Conservation (phyloP, 2,113 vertebrate species). For the Bostrychus sinensis region DNA sequence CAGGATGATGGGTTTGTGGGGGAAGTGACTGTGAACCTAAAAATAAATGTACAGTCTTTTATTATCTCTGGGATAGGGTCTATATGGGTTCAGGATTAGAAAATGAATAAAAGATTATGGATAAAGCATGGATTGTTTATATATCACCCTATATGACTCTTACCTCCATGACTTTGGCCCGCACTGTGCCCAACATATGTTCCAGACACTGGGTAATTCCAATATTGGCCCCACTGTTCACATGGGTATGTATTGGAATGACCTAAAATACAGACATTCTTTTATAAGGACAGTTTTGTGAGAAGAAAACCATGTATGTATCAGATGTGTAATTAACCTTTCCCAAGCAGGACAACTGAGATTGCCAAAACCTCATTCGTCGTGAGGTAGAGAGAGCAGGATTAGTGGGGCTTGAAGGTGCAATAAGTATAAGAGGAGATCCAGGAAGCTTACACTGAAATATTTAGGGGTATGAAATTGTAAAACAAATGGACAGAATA, state of each 20-base stretch:
- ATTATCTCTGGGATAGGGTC: no score
- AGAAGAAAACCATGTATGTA: not conserved
- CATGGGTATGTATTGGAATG: constrained; percentile 89
- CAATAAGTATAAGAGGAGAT: constrained; percentile 92
- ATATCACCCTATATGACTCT: not conserved
- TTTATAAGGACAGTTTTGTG: not conserved
- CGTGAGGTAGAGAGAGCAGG: constrained; percentile 88
- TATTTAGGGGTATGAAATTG: constrained; percentile 19
- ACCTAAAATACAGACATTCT: constrained; percentile 80
- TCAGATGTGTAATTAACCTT: constrained; percentile 81
- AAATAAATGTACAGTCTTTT: constrained; percentile 9
- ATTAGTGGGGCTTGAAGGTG: constrained; percentile 89
- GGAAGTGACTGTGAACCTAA: constrained; percentile 95
- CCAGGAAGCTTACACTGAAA: constrained; percentile 93
- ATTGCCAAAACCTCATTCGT: constrained; percentile 97
- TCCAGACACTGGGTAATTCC: constrained; percentile 94
- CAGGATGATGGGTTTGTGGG: constrained; percentile 93
- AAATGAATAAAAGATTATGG: no score
- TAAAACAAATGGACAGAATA: not conserved
- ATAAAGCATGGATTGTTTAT: no score
- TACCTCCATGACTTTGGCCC: constrained; percentile 95
- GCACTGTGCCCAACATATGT: constrained; percentile 90
- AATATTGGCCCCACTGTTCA: constrained; percentile 86
- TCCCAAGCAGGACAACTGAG: constrained; percentile 95
- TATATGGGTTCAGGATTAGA: no score